A percentile compares a stretch with the other conserved stretches of the same genome.
phyloP scores from a whole-genome alignment of 1,140 invertebrate genomes.

The Panonychus citri region DNA sequence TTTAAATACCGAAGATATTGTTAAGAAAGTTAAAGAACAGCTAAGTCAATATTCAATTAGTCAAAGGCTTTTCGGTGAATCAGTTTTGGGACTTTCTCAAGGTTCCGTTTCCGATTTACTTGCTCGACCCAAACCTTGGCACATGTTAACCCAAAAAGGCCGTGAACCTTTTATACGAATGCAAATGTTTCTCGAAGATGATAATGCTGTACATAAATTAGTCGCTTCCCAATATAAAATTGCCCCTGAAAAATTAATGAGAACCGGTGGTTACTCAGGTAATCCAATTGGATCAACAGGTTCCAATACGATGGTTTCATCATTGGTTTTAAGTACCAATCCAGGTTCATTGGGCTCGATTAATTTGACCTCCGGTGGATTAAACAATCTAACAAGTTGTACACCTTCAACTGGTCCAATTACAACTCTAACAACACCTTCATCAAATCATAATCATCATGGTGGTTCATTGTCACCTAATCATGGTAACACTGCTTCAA shows the following conservation, averaged over 20 bases:
- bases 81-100: slow-evolving; percentile 81
- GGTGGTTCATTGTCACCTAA: background rate
- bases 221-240: slow-evolving; percentile 95
- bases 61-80: slow-evolving; percentile 90
- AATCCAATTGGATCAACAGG: slow-evolving; percentile 17
- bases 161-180: slow-evolving; percentile 89
- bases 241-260: slow-evolving; percentile 80
- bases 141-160: slow-evolving; percentile 89
- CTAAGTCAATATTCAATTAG: slow-evolving; percentile 95
- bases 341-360: background rate
- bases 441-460: background rate
- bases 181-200: slow-evolving; percentile 93
- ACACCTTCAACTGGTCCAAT: background rate
- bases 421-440: background rate
- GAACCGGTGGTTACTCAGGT: slow-evolving; percentile 61
- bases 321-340: background rate
- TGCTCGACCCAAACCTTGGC: slow-evolving; percentile 85
- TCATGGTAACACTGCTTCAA: background rate
- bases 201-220: slow-evolving; percentile 83
- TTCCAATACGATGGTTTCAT: slow-evolving; percentile 2
- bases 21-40: slow-evolving; percentile 87
- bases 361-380: background rate
- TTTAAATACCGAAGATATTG: slow-evolving; percentile 93
- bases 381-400: background rate
- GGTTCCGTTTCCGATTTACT: slow-evolving; percentile 83